Base-by-base conservation (phyloP, 2,797 vertebrate genomes). In the Hypotaenidia philippensis region DNA sequence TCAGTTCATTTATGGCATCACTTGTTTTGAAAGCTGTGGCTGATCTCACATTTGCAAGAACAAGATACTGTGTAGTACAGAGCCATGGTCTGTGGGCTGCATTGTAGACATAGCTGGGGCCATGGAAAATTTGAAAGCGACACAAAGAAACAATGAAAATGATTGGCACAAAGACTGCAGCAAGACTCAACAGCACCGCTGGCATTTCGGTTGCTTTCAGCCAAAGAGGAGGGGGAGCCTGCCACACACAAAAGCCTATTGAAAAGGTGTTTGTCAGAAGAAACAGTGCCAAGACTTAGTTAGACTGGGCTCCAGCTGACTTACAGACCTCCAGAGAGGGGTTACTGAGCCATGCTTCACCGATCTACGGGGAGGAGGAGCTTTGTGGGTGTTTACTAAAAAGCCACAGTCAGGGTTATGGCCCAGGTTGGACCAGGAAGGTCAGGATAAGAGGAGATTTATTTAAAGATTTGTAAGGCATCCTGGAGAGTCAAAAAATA, bases 241-340 rank as follows among this genome's bases (percentile, higher is more conserved):
- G 93, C 87, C 17, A 1, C 55, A 78, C 32, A 97, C 94, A 97
- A 96, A 96, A 91, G 95, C 71, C 90, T 63, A 87, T 96, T 96
- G 93, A 96, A 94, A 95, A 97, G 93, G 95, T 95, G 96, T 96
- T 96, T 94, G 92, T 83, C 45, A 1, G 6, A 74, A 94, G 92
- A 23, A 90, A 71, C 86, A 9, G 82, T 71, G 93, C 94, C 94
- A 92, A 95, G 31, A 31, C 61, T 85, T n/a, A n/a, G 56, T 69
- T 68, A 77, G 27, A 79, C 49, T 36, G 76, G 82, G 75, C 89
- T 96, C 92, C 92, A 77, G 79, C 75, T 92, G 94, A 94, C 78
- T 89, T 32, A 13, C 25, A 76, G 86, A 91, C 74, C 77, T 96
- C 81, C n/a, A 41, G 40, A 90, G 64, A 92, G 55, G 66, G 50